Base-by-base conservation (phyloP, 2,113 vertebrate species). In the Leiothrix lutea region DNA sequence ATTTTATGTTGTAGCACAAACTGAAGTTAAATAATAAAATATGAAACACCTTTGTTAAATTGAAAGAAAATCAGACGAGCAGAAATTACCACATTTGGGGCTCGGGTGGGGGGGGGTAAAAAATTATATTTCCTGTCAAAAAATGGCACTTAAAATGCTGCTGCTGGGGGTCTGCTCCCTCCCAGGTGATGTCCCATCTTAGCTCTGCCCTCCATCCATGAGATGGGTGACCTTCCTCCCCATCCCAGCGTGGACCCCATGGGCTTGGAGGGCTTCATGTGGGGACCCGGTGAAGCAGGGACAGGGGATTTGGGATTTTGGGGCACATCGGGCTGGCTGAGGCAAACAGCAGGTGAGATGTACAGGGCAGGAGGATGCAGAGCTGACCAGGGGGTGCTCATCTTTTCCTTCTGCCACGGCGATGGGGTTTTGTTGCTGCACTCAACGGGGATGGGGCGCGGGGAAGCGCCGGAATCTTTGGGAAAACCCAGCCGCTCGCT, bases 291-390 rank as follows among this genome's bases (percentile, higher is more conserved):
- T 25, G 35, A 33, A 17, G 61, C 28, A 31, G 38, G 38, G 67
- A 79, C 54, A 4, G 12, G 15, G 7, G 11, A 65, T 17, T 2
- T 3, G 6, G 62, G 26, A 4, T 58, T 73, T 62, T 7, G 18
- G 64, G 60, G 35, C n/a, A 29, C 0, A 0, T 12, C 2, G 14
- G 16, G 28, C 31, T 0, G 8, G 48, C 31, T 2, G 3, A 58
- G 72, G 38, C 28, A 44, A 21, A 2, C 12, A 5, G 65, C 5
- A 1, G 50, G 21, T 9, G 84, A 56, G 84, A 56, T 23, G 42
- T 5, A 2, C 11, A 5, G 26, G 15, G 42, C 25, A 73, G 33
- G 64, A 70, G 48, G 48, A 50, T 2, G 24, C 44, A 18, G 53
- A 36, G 54, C 22, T 1, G 3, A 8, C 8, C 47, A 12, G 4